A percentile compares a stretch with the other conserved stretches of the same genome.
These are phyloP conservation scores for Muricea muricata DNA, from an alignment of 92 coral and sea anemone genomes.

Conservation along the genomic window DNA sequence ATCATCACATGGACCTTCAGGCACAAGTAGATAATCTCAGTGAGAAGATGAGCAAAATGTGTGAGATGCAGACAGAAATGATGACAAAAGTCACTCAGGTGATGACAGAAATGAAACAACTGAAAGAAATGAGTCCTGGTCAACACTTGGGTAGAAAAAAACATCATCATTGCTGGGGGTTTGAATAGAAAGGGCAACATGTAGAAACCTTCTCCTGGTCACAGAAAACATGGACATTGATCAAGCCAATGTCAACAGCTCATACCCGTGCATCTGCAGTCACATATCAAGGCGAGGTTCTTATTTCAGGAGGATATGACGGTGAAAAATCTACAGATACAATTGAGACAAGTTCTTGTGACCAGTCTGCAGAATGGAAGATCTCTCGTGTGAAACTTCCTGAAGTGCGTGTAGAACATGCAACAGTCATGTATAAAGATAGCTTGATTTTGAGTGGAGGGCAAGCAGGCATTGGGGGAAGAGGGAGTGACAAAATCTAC, in stretches of 20 bases:
- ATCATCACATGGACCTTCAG: too few species aligned
- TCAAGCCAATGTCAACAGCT: not conserved
- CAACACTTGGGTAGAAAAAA: not conserved
- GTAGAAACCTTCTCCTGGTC: slow-evolving; percentile 10
- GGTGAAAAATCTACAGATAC: not conserved
- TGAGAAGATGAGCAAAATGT: too few species aligned
- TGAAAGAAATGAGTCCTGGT: too few species aligned
- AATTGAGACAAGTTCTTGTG: not conserved
- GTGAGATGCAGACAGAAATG: too few species aligned
- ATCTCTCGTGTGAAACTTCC: not conserved
- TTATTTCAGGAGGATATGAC: not conserved
- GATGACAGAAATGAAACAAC: too few species aligned
- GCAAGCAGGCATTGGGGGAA: not conserved
- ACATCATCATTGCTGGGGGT: slow-evolving; percentile 16
- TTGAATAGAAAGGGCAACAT: not conserved
- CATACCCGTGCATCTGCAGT: not conserved
- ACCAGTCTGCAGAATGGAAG: not conserved
- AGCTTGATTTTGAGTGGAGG: slow-evolving; percentile 19
- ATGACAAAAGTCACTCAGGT: too few species aligned
- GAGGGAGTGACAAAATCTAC: not conserved
- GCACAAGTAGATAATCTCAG: too few species aligned
- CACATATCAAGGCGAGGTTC: not conserved
- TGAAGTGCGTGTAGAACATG: not conserved
- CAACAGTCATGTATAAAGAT: not conserved
- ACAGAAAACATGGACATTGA: not conserved